Evolutionary conservation across 1,140 invertebrate genomes (phyloP).

Genomic region (Holcopasites calliopsidis): DNA sequence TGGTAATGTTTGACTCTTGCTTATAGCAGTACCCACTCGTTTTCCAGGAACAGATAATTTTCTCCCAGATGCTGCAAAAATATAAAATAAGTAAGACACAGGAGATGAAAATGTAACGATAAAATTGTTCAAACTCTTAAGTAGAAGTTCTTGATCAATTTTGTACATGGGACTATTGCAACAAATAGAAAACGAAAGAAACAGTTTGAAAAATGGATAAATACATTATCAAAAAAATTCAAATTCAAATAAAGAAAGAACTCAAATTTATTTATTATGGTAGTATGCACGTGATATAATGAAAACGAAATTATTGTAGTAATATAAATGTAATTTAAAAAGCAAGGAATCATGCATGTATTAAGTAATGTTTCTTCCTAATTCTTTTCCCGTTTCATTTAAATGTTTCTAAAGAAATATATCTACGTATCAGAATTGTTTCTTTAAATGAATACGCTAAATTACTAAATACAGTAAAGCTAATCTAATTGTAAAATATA

Average conservation of each 20-base stretch:
- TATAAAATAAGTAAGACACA: neutral
- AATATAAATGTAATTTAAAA: neutral
- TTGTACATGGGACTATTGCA: slow-evolving; percentile 39
- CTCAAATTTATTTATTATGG: neutral
- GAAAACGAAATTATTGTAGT: neutral
- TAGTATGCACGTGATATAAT: neutral
- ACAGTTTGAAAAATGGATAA: slow-evolving; percentile 7
- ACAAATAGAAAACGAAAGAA: slow-evolving; percentile 39
- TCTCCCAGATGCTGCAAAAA: slow-evolving; percentile 83
- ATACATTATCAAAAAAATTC: slow-evolving; percentile 1
- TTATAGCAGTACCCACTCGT: slow-evolving; percentile 82
- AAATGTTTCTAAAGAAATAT: neutral
- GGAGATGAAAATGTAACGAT: neutral
- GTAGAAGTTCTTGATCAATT: slow-evolving; percentile 23
- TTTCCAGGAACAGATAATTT: slow-evolving; percentile 87
- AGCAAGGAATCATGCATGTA: slow-evolving; percentile 18
- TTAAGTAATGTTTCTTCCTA: neutral
- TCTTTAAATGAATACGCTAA: neutral
- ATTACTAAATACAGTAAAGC: neutral
- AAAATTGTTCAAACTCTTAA: neutral
- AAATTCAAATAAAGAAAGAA: slow-evolving; percentile 5
- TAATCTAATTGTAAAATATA: neutral
- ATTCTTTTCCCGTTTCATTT: slow-evolving; percentile 10
- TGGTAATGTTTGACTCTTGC: slow-evolving; percentile 91
- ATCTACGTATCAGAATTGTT: neutral